Percentiles rank a stretch among this genome's conserved stretches.
Conservation (phyloP, 1,140 invertebrate genomes). For the Hetaerina americana region DNA sequence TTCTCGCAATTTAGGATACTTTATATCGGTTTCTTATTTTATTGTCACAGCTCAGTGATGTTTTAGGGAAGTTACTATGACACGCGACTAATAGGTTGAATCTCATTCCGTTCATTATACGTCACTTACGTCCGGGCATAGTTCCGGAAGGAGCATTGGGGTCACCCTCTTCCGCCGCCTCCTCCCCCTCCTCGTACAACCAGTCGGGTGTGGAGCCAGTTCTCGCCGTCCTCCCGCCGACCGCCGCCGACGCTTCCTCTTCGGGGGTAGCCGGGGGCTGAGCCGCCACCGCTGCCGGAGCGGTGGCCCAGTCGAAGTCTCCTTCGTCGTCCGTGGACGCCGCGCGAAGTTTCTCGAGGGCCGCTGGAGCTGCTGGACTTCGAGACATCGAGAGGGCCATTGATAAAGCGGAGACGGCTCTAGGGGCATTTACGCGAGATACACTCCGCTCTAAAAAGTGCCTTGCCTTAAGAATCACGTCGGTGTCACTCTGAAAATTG, state of each 20-base stretch:
- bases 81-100: too few relatives aligned
- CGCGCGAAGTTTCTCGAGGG: conserved; percentile 37
- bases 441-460: conserved; percentile 40
- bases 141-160: background rate
- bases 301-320: conserved; percentile 40
- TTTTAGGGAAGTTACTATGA: too few relatives aligned
- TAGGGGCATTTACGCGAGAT: conserved; percentile 35
- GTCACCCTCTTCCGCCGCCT: background rate
- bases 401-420: conserved; percentile 38
- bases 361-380: conserved; percentile 37
- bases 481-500: conserved; percentile 32
- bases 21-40: too few relatives aligned
- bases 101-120: too few relatives aligned
- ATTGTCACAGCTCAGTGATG: too few relatives aligned
- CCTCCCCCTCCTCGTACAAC: conserved; percentile 31
- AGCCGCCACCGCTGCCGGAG: background rate
- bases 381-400: conserved; percentile 38
- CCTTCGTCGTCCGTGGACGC: conserved; percentile 47
- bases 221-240: background rate
- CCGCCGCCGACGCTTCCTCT: conserved; percentile 9
- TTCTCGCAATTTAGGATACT: too few relatives aligned
- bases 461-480: conserved; percentile 33
- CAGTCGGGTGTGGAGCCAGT: conserved; percentile 31
- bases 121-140: background rate
- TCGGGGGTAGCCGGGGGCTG: too few relatives aligned